Conservation (phyloP, 2,113 vertebrate species). For the Epinephelus lanceolatus region DNA sequence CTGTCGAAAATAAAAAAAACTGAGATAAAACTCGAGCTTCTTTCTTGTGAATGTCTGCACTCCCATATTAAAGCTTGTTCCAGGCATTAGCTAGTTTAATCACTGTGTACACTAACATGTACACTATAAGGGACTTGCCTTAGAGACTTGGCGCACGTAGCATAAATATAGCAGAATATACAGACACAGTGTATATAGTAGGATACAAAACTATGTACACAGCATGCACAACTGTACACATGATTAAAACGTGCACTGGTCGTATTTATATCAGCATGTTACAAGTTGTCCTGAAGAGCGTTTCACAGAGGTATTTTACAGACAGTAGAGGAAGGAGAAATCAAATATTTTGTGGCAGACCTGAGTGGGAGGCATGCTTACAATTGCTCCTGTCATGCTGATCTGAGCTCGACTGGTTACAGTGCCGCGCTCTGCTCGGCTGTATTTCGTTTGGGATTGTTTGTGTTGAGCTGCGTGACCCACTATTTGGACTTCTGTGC, state of each 20-base stretch:
- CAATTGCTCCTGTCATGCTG: conserved; percentile 36
- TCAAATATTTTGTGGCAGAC: conserved; percentile 49
- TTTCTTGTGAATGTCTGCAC: background rate
- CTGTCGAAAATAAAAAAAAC: background rate
- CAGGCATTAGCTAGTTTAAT: conserved; percentile 41
- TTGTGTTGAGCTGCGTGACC: conserved; percentile 47
- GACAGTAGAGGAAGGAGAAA: conserved; percentile 44
- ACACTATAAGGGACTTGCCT: conserved; percentile 44
- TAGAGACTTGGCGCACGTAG: conserved; percentile 49
- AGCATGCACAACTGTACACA: conserved; percentile 43
- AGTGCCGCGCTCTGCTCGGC: conserved; percentile 7
- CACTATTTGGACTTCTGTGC: conserved; percentile 52
- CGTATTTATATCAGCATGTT: conserved; percentile 33
- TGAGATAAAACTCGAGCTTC: background rate
- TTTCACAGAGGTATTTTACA: conserved; percentile 25
- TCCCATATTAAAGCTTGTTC: conserved; percentile 20
- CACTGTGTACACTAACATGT: conserved; percentile 42
- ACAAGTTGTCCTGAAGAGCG: conserved; percentile 12
- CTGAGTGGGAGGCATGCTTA: conserved; percentile 46
- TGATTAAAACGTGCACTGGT: conserved; percentile 32
- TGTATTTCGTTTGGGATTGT: conserved; percentile 46
- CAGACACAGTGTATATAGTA: conserved; percentile 52
- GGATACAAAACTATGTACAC: conserved; percentile 51
- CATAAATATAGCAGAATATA: conserved; percentile 54
- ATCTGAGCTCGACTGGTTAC: conserved; percentile 34